Base-by-base conservation (phyloP, 2,888 invertebrate species). In the Cloeon dipterum region DNA sequence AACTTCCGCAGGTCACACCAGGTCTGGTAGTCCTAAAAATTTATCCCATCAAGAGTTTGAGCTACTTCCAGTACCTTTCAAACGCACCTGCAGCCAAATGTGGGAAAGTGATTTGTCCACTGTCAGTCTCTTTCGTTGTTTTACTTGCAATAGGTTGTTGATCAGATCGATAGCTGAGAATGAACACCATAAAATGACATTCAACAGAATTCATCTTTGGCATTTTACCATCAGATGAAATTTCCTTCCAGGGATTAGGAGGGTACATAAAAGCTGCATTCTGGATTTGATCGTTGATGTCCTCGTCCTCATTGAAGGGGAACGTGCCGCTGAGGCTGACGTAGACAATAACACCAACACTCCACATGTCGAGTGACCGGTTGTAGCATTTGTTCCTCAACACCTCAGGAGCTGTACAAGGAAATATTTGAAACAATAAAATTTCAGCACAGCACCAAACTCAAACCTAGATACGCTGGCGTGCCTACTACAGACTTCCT, bases 261-360 rank as follows among this genome's bases (percentile, higher is more conserved):
- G 98, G 98, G 64, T 96, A 98, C 98, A 98, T 98, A 58, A 98
- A 98, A 39, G 93, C 93, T 21, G 96, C 96, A 64, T 98, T 98
- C 62, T 96, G 93, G 46, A 98, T 98, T 63, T 98, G 98, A 58
- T 96, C 96, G 58, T 91, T 83, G 51, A 98, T 98, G 57, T 98
- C 98, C 62, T 98, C 96, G 58, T 98, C 96, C 62, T 98, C 98
- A 59, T 98, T 98, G 62, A 98, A 98, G 21, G 96, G 96, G 62
- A 98, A 98, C 1, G 96, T 98, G 43, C 96, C 98, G 48, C 93
- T 93, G 33, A 98, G 65, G 43, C 93, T 93, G 36, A 98, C 98
- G 59, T 98, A 98, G 44, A 98, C 79, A 48, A 98, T 96, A 2
- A 98, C 98, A 20, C 98, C 98, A 35, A 96, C 94, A 50, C 91